Evolutionary conservation across 2,888 invertebrate species (phyloP).

Genomic region (Cremastinae sp.): DNA sequence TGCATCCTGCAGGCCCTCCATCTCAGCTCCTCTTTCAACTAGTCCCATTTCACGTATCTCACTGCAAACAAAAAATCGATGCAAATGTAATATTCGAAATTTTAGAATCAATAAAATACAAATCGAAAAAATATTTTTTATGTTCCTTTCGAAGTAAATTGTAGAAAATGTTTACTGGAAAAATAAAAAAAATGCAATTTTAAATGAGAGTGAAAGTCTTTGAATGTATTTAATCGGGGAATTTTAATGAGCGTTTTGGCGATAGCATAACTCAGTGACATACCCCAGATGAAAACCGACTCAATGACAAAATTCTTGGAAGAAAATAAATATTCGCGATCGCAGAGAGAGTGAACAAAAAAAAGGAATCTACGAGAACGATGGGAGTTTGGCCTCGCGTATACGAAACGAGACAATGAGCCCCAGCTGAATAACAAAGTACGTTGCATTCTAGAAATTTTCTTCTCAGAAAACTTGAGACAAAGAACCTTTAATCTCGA

Average conservation of each 20-base stretch:
- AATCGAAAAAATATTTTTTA: too few species aligned
- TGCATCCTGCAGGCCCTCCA: conserved; percentile 78
- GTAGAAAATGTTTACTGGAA: too few species aligned
- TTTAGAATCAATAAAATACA: background rate
- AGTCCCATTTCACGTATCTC: conserved; percentile 73
- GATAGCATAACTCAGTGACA: background rate
- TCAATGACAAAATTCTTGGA: background rate
- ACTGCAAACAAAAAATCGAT: conserved; percentile 48
- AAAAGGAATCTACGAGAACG: conserved; percentile 25
- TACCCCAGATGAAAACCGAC: conserved; percentile 14
- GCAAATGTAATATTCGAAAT: conserved; percentile 10
- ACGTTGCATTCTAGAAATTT: background rate
- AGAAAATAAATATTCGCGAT: conserved; percentile 7
- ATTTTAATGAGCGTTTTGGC: conserved; percentile 36
- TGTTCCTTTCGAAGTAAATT: too few species aligned
- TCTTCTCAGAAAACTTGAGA: background rate
- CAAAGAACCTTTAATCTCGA: conserved; percentile 5
- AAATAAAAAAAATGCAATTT: too few species aligned
- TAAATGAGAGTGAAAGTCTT: conserved; percentile 10
- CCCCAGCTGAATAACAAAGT: conserved; percentile 2
- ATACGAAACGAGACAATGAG: conserved; percentile 46
- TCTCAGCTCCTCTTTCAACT: conserved; percentile 74
- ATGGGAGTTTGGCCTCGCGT: conserved; percentile 22
- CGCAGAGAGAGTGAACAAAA: conserved; percentile 13
- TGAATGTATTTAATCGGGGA: conserved; percentile 54